A percentile compares a stretch with the other conserved stretches of the same genome.
phyloP scores from a whole-genome alignment of 1,140 invertebrate genomes.

The Monomorium pharaonis region DNA sequence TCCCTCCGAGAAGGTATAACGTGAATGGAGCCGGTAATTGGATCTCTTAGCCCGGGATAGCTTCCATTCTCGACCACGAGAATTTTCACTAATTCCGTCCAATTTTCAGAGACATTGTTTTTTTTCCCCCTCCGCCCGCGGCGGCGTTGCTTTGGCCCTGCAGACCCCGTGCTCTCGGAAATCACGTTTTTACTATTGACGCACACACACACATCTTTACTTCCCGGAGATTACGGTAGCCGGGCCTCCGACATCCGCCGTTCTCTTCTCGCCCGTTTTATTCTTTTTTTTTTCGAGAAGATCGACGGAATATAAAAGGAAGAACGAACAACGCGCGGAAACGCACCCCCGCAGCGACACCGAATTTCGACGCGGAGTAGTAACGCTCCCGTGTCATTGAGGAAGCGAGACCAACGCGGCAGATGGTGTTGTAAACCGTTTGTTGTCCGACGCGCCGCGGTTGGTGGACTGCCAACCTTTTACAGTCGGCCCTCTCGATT shows the following conservation, averaged over 20 bases:
- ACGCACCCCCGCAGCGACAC: slow-evolving; percentile 47
- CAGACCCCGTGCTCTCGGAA: neutral
- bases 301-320: neutral
- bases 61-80: slow-evolving; percentile 69
- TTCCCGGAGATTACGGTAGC: slow-evolving; percentile 41
- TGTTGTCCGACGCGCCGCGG: neutral
- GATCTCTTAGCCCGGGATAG: slow-evolving; percentile 52
- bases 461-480: no score
- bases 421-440: slow-evolving; percentile 54
- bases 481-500: neutral
- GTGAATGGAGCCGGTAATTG: slow-evolving; percentile 80
- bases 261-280: slow-evolving; percentile 38
- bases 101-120: slow-evolving; percentile 80
- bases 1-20: slow-evolving; percentile 60
- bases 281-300: neutral
- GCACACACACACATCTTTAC: neutral
- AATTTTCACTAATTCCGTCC: slow-evolving; percentile 80
- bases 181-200: slow-evolving; percentile 7
- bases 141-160: slow-evolving; percentile 11
- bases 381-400: slow-evolving; percentile 24
- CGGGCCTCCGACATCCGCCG: no score
- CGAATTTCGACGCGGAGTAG: slow-evolving; percentile 46
- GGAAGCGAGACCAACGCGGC: slow-evolving; percentile 11
- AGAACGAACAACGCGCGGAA: slow-evolving; percentile 4
- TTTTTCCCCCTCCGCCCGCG: slow-evolving; percentile 47